Conservation (phyloP, 1,140 invertebrate genomes). For the Diploscapter pachys region DNA sequence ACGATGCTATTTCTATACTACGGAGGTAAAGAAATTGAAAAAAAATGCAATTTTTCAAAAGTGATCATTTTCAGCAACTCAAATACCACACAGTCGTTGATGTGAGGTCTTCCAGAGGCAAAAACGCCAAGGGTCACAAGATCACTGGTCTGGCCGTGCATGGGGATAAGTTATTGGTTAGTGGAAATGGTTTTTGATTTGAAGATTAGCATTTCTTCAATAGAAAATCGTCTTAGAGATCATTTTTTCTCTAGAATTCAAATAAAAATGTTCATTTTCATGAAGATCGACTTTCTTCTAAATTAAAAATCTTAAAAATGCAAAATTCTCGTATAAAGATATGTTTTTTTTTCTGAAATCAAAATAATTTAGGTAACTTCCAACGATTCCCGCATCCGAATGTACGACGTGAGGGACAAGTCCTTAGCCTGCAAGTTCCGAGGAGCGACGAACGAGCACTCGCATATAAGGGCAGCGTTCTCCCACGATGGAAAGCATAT, state of each 20-base stretch:
- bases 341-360: background rate
- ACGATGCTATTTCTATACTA: constrained; percentile 94
- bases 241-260: no score
- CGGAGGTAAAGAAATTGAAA: constrained; percentile 67
- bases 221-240: no score
- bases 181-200: background rate
- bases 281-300: no score
- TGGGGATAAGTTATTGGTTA: constrained; percentile 68
- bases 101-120: constrained; percentile 85
- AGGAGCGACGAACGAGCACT: constrained; percentile 88
- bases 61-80: constrained; percentile 71
- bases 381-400: constrained; percentile 90
- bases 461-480: constrained; percentile 94
- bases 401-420: constrained; percentile 92
- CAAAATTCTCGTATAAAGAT: no score
- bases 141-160: constrained; percentile 81
- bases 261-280: no score
- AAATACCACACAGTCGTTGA: constrained; percentile 91
- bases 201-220: no score
- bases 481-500: constrained; percentile 93
- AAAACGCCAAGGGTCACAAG: constrained; percentile 86
- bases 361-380: constrained; percentile 72
- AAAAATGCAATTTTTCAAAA: background rate
- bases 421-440: constrained; percentile 92
- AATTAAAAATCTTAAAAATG: no score